Percentiles rank a stretch among this genome's conserved stretches.
These are phyloP conservation scores for Lasius fuliginosus DNA, from an alignment of 2,888 invertebrate species.

Conservation along the genomic window DNA sequence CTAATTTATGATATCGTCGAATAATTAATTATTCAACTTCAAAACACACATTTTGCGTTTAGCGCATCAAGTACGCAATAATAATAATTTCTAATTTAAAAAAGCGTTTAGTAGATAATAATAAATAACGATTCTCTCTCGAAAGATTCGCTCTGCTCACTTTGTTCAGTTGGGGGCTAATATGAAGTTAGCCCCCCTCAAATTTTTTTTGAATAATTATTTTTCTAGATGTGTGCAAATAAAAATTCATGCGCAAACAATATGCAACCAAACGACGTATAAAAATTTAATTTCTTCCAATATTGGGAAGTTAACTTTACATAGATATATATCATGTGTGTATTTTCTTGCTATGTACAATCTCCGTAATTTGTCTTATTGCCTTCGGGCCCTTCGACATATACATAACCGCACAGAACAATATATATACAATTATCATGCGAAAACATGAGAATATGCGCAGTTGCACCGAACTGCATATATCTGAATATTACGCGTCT, in stretches of 20 bases:
- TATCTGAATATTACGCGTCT: constrained; percentile 10
- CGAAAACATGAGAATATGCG: constrained; percentile 12
- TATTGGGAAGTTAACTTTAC: background rate
- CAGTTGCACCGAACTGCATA: constrained; percentile 17
- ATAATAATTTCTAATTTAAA: background rate
- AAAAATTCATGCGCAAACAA: too few relatives aligned
- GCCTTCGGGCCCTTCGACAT: constrained; percentile 55
- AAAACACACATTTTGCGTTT: background rate
- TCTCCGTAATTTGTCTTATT: constrained; percentile 69
- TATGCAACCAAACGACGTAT: too few relatives aligned
- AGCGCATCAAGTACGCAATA: background rate
- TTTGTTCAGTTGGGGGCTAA: too few relatives aligned
- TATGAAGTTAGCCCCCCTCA: background rate
- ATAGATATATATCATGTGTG: constrained; percentile 64
- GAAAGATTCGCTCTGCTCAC: too few relatives aligned
- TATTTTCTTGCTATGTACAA: constrained; percentile 57
- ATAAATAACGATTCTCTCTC: too few relatives aligned
- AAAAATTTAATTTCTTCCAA: too few relatives aligned
- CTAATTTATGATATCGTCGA: background rate
- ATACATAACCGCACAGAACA: constrained; percentile 29
- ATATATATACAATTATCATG: constrained; percentile 31
- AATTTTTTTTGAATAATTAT: background rate
- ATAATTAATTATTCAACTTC: background rate
- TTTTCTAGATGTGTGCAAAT: background rate
- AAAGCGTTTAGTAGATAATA: background rate